Base-by-base conservation (phyloP, 2,797 vertebrate genomes). In the Spheniscus humboldti region DNA sequence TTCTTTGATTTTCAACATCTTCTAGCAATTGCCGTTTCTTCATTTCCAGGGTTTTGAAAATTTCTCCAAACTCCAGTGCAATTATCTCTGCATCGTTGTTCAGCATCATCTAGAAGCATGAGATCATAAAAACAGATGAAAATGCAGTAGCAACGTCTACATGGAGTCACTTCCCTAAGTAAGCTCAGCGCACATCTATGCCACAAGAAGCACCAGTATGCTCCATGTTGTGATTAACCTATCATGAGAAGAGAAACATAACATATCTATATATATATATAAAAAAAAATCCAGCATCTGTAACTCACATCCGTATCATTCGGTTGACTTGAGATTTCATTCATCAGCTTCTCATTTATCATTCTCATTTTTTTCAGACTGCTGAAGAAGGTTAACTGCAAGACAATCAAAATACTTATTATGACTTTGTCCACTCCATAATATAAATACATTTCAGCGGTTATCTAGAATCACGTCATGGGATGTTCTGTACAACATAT, bases 331-430 rank as follows among this genome's bases (percentile, higher is more conserved):
- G 86, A 60, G 6, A 97, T 80, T 86, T 98, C 97, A 77, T 95
- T 94, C 22, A 37, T 47, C 48, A 98, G 91, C 68, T 95, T 97
- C 81, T 97, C 94, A 63, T 98, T 94, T 68, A 97, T 62, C n/a
- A 87, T 74, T 80, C 97, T 96, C 84, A 98, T 88, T 90, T 97
- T 95, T 64, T 97, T 98, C 86, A 98, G 86, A 50, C 87, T 97
- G 75, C 92, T 97, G 80, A 97, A 98, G 95, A 98, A 98, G 24
- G 88, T 87, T 77, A 98, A 90, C 98, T 98, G 93, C 56, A 95
- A 88, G 77, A 67, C 30, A 94, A 50, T 48, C 62, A 23, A 94
- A 93, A 82, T 10, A 22, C 3, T 53, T 59, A 76, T 13, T 67
- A 80, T 0, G 1, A n/a, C 18, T 55, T 87, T 16, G 91, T 37